These are phyloP conservation scores for Gallinago media DNA, from an alignment of 2,113 vertebrate species.

Conservation along the genomic window DNA sequence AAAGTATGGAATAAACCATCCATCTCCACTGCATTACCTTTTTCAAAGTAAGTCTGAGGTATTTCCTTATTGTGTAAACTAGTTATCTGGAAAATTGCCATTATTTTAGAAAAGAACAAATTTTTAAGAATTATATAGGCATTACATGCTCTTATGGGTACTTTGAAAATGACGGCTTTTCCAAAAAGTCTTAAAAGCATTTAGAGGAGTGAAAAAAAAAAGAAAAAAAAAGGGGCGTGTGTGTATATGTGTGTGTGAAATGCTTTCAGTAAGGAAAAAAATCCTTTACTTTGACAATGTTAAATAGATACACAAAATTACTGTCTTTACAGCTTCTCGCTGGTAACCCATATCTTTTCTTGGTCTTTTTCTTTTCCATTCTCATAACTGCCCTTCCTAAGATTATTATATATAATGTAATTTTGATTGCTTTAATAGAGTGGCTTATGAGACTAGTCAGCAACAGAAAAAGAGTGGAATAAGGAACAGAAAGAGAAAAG, in stretches of 20 bases:
- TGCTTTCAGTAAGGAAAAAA: slow-evolving; percentile 24
- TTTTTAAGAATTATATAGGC: slow-evolving; percentile 64
- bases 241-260: background rate
- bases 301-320: slow-evolving; percentile 67
- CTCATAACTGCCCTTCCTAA: slow-evolving; percentile 22
- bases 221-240: background rate
- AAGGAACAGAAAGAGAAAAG: background rate
- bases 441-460: background rate
- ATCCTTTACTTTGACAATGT: slow-evolving; percentile 23
- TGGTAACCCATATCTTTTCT: slow-evolving; percentile 11
- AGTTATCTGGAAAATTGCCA: slow-evolving; percentile 75
- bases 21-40: slow-evolving; percentile 22
- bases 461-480: slow-evolving; percentile 5
- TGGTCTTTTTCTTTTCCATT: slow-evolving; percentile 60
- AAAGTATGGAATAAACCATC: background rate
- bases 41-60: slow-evolving; percentile 53
- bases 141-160: slow-evolving; percentile 73
- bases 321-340: slow-evolving; percentile 29
- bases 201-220: background rate
- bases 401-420: slow-evolving; percentile 30
- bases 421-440: slow-evolving; percentile 60
- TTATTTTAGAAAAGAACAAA: slow-evolving; percentile 75
- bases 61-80: slow-evolving; percentile 78
- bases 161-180: slow-evolving; percentile 74
- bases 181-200: slow-evolving; percentile 74